phyloP scores from a whole-genome alignment of 2,888 invertebrate species.

The Ecliptopera silaceata region DNA sequence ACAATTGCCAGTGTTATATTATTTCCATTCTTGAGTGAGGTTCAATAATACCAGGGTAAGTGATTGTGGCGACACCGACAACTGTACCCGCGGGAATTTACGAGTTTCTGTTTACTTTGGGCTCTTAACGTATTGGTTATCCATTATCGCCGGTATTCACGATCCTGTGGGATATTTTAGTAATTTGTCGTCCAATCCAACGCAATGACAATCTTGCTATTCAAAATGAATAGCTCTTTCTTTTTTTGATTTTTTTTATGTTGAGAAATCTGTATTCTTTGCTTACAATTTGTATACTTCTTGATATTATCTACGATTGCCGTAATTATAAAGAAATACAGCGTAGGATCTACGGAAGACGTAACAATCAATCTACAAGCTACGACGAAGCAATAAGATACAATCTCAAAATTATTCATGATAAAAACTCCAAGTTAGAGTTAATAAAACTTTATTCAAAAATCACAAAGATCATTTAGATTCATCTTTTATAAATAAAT shows the following conservation, averaged over 20 bases:
- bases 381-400: no score
- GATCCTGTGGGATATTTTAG: conserved; percentile 24
- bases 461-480: no score
- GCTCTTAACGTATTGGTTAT: conserved; percentile 29
- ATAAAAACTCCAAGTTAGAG: no score
- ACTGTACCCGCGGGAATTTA: conserved; percentile 21
- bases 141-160: conserved; percentile 31
- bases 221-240: not conserved
- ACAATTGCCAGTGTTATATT: not conserved
- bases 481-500: no score
- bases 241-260: not conserved
- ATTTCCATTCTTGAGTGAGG: not conserved
- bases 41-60: conserved; percentile 7
- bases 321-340: no score
- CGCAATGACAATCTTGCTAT: not conserved
- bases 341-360: no score
- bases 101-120: conserved; percentile 16
- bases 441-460: no score
- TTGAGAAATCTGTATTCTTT: no score
- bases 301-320: no score
- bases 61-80: conserved; percentile 15
- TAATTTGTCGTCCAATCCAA: conserved; percentile 5
- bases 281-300: no score
- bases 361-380: no score
- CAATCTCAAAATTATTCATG: no score